Base-by-base conservation (phyloP, 2,113 vertebrate species). In the Lepus americanus region DNA sequence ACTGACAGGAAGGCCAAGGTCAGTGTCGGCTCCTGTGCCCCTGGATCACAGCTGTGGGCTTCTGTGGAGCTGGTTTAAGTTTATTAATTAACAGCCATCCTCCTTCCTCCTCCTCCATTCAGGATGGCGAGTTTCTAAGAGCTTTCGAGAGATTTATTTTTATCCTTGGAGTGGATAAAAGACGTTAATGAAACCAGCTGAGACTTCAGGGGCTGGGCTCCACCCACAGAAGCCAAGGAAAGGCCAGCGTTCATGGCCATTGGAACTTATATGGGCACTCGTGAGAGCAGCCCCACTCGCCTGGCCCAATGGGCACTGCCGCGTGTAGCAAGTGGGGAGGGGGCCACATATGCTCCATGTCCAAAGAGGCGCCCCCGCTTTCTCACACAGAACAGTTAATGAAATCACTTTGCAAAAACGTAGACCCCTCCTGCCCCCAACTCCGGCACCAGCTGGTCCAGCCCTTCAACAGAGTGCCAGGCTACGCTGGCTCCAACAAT, bases 201-300 rank as follows among this genome's bases (percentile, higher is more conserved):
- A 87, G 74, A 96, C 85, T 96, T 95, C n/a, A 95, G 97, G 63
- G 93, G 87, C 82, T 82, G 49, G 39, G 44, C 23, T 94, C 90
- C 91, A 66, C 87, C 92, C 96, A 97, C 95, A 81, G 82, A 89
- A 96, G 87, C 89, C 96, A 97, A 97, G 69, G 59, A 69, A 72
- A 98, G 89, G 91, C 29, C 88, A 96, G 33, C 29, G 0, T 87
- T 77, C 97, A 94, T 36, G 59, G 94, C 96, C 49, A 93, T 98
- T 98, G 97, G 98, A 97, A 98, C 98, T 97, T 98, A 98, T 98
- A 97, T 97, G 97, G 94, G 94, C 92, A n/a, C 51, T 97, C 90
- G 95, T 0, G 73, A 84, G n/a, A 95, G 90, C 85, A 81, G 87
- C 95, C 94, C 93, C 94, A 92, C 92, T 94, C 96, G 97, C 81